Evolutionary conservation across 2,888 invertebrate species (phyloP).

Genomic region (Bembecia ichneumoniformis): DNA sequence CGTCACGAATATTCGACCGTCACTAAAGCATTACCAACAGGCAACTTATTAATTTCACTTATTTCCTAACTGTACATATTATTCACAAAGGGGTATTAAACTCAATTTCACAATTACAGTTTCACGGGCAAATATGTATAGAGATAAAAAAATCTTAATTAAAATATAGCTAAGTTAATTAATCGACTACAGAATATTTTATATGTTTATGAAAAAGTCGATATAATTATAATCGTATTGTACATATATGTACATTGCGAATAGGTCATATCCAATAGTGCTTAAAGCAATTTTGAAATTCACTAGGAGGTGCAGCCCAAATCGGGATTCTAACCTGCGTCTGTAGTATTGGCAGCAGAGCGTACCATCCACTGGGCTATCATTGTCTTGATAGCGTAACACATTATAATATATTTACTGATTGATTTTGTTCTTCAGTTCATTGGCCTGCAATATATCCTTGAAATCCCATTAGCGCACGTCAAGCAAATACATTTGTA

Average conservation of each 20-base stretch:
- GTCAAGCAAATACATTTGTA: constrained; percentile 5
- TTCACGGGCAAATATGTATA: too few relatives aligned
- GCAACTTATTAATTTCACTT: constrained; percentile 9
- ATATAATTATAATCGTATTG: too few relatives aligned
- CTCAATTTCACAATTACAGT: not conserved
- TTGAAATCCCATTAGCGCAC: constrained; percentile 8
- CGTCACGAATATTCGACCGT: constrained; percentile 7
- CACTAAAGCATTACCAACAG: constrained; percentile 7
- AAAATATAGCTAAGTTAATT: too few relatives aligned
- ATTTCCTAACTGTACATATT: constrained; percentile 2
- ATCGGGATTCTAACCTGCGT: too few relatives aligned
- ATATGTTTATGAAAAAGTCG: too few relatives aligned
- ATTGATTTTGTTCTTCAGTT: not conserved
- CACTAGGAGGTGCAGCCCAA: too few relatives aligned
- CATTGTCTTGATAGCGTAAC: not conserved
- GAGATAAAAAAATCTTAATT: too few relatives aligned
- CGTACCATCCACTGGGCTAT: not conserved
- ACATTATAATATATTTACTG: not conserved
- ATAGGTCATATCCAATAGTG: too few relatives aligned
- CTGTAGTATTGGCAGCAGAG: too few relatives aligned
- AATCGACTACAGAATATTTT: too few relatives aligned
- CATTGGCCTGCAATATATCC: not conserved
- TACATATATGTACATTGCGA: too few relatives aligned
- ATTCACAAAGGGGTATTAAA: constrained; percentile 6
- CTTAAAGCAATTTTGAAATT: too few relatives aligned